Evolutionary conservation across 1,140 invertebrate species (phyloP), one percentile per base, ranked within the genome.

Genomic region (Cydia splendana): DNA sequence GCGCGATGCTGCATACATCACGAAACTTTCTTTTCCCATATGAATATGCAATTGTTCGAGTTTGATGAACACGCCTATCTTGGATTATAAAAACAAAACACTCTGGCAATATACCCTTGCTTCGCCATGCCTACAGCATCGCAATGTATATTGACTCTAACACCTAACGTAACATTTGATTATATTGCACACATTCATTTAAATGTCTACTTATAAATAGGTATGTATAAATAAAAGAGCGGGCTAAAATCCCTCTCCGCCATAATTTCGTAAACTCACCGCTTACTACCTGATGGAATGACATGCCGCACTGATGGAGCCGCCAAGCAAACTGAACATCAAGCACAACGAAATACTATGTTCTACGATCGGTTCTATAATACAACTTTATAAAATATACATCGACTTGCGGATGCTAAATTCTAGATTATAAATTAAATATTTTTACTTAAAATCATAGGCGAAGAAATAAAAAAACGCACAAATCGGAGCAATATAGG

Each of bases 191-290:
- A 91, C 89, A 91, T 89, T 88, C 84, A 90, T 83, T 90, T 88
- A 86, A 75, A 28, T 76, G 81, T 85, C 82, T 88, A 89, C 81
- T 76, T 71, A 71, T 38, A 71, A 71, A 20, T 71, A 71, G 30
- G 30, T 71, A 71, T 34, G 67, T 71, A 71, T 88, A 82, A 86
- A 85, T 85, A 80, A 84, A 80, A 80, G 88, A 91, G 85, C 87
- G 91, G 91, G 90, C 90, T 85, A 87, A 84, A 90, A 91, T 93
- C 91, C 91, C 91, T 93, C 91, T 90, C 90, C 91, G 89, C 90
- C 91, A 93, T 85, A 92, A 90, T 87, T 89, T 89, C 87, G 83
- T 91, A 84, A 91, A 91, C 91, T 93, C 91, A 93, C 90, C 91
- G 91, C 84, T 84, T 85, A 89, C 89, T 92, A 93, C 88, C 89